Evolutionary conservation across 2,888 invertebrate species (phyloP).

Genomic region (Erpobdella octoculata): DNA sequence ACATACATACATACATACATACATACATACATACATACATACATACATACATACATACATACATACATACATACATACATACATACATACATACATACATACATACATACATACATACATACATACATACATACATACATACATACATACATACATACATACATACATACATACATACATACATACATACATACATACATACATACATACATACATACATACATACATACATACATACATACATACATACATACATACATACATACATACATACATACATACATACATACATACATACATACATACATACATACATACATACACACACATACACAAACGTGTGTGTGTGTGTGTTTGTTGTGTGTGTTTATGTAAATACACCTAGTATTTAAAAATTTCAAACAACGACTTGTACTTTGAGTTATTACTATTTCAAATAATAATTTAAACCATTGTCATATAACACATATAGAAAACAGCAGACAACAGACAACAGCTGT

Average conservation of each 20-base stretch:
- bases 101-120: constrained; percentile 3
- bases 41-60: neutral
- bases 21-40: constrained; percentile 5
- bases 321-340: constrained; percentile 23
- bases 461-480: no score
- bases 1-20: neutral
- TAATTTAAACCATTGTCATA: no score
- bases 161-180: no score
- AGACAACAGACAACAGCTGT: no score
- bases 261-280: constrained; percentile 22
- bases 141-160: no score
- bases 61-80: constrained; percentile 1
- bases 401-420: no score
- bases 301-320: constrained; percentile 24
- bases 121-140: no score
- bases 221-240: neutral
- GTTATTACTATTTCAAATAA: no score
- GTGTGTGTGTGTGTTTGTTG: no score
- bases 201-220: constrained; percentile 10
- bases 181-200: constrained; percentile 1
- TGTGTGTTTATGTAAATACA: no score
- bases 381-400: no score
- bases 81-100: neutral
- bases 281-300: constrained; percentile 25
- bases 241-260: constrained; percentile 4